Evolutionary conservation across 2,113 vertebrate genomes (phyloP), one percentile per base, ranked within the genome.

Genomic region (Pardalotus punctatus): DNA sequence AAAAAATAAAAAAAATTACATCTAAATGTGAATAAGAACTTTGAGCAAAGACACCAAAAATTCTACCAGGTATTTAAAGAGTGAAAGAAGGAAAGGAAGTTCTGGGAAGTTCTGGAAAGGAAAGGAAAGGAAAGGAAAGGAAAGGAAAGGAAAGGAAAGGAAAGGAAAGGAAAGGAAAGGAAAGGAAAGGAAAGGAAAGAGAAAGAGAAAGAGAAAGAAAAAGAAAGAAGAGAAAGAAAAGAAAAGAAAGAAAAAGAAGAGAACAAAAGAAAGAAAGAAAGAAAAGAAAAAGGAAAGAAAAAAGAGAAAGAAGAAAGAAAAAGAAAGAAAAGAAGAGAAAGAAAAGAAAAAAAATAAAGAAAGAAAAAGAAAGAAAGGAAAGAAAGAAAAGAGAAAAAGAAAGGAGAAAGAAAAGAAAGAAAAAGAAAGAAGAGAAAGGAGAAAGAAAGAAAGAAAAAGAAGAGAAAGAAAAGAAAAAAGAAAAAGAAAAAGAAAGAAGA

Each of bases 201-300:
- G 8, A 60, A 22, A 24, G 35, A 45, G n/a, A 14, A 54, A 18
- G 11, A 6, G 16, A 18, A 16, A 45, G 11, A 27, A 22, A 0
- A 0, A 27, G 27, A 42, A 54, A 23, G 36, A 51, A n/a, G 11
- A 24, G 29, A 17, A 2, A 5, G 25, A 28, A 3, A 15, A 33
- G 54, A 23, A 8, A 16, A 17, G 21, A 78, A 10, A 25, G 24
- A 13, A 1, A 20, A 4, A 35, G 5, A 15, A 13, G 11, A 11
- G 28, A 22, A 4, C 9, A 24, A 14, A 6, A 43, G 19, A 13
- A 7, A 2, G 17, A 57, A 9, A 19, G 18, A 43, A 19, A 19
- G 18, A 19, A 43, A 43, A 17, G 15, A 43, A 17, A 43, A 43
- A 43, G 7, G 17, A 15, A 43, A 16, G 17, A 17, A 17, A 15